phyloP scores from a whole-genome alignment of 2,113 vertebrate species.

The Elanus axillaris region DNA sequence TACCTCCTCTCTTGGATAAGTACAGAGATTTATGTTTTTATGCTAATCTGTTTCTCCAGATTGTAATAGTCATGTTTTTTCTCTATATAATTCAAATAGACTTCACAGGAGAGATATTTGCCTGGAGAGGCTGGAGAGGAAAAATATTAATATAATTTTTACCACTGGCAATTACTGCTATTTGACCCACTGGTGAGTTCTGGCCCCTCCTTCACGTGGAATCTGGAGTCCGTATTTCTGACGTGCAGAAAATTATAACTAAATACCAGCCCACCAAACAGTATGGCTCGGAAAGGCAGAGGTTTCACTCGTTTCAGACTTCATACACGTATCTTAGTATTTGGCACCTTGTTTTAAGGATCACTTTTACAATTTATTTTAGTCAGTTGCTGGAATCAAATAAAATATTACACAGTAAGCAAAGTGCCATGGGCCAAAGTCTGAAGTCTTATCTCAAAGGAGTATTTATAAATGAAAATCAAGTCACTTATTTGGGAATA shows the following conservation, averaged over 20 bases:
- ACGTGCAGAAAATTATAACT: not conserved
- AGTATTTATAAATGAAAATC: not conserved
- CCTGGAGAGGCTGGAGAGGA: not conserved
- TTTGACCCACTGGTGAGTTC: not conserved
- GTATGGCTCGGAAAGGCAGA: not conserved
- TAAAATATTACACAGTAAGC: not conserved
- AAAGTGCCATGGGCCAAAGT: not conserved
- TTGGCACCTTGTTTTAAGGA: not conserved
- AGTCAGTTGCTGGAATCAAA: not conserved
- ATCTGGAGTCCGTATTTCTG: not conserved
- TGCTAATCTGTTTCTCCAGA: not conserved
- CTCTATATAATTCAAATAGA: not conserved
- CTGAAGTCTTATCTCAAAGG: not conserved
- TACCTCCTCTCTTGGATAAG: not conserved
- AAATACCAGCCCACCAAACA: not conserved
- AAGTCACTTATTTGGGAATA: not conserved
- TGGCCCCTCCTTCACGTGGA: not conserved
- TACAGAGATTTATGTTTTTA: not conserved
- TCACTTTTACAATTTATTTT: not conserved
- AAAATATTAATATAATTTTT: slow-evolving; percentile 1
- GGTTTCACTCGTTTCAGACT: not conserved
- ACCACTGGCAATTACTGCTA: not conserved
- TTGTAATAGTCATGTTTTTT: not conserved
- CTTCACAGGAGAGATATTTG: not conserved
- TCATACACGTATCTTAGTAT: not conserved